Conservation (phyloP, 2,113 vertebrate genomes). For the Pluvialis apricaria region DNA sequence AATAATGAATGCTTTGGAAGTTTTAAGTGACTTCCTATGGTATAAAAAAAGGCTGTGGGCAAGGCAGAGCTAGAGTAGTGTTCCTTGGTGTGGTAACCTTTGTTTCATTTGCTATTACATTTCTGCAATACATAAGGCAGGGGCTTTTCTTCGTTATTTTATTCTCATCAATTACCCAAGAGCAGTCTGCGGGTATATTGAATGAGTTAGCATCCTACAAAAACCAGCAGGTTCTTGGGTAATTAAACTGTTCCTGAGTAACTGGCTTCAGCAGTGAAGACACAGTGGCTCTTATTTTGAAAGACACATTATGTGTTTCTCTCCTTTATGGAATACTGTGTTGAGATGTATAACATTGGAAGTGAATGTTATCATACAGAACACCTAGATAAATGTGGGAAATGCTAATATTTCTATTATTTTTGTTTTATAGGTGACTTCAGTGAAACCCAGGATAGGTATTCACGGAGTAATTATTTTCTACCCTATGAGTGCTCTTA, state of each 20-base stretch:
- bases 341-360: not conserved
- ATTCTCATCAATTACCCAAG: not conserved
- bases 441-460: not conserved
- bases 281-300: not conserved
- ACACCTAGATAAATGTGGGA: not conserved
- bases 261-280: not conserved
- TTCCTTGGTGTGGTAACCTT: not conserved
- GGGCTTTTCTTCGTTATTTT: not conserved
- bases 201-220: not conserved
- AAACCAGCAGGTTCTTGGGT: not conserved
- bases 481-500: not conserved
- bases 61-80: not conserved
- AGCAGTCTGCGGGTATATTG: not conserved
- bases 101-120: not conserved
- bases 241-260: not conserved
- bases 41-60: not conserved
- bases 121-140: not conserved
- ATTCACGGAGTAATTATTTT: not conserved
- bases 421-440: not conserved
- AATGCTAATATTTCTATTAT: not conserved
- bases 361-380: not conserved
- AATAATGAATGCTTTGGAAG: not conserved
- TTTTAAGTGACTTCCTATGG: not conserved
- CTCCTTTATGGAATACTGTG: not conserved
- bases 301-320: not conserved